Evolutionary conservation across 2,888 invertebrate genomes (phyloP).

Genomic region (Ormyrus rosae): DNA sequence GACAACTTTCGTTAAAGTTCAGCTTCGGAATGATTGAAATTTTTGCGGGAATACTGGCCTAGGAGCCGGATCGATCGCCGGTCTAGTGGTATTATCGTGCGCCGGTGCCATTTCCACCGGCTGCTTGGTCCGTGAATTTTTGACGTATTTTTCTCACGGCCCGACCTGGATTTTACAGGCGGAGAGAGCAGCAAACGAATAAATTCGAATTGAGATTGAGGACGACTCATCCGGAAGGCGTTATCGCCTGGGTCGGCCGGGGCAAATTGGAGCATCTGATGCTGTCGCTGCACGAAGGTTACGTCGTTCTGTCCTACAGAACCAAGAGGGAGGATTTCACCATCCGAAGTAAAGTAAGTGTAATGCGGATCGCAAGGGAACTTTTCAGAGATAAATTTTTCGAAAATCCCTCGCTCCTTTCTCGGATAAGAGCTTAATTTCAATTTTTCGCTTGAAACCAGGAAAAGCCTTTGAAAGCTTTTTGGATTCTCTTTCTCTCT

Average conservation of each 20-base stretch:
- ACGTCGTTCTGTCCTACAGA: slow-evolving; percentile 71
- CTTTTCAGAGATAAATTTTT: not conserved
- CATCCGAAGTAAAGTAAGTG: slow-evolving; percentile 69
- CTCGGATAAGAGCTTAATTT: not conserved
- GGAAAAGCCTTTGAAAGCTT: no score
- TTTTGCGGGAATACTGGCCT: no score
- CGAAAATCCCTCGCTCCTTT: not conserved
- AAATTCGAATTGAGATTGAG: slow-evolving; percentile 73
- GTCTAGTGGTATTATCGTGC: not conserved
- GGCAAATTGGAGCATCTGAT: slow-evolving; percentile 71
- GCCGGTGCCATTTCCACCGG: not conserved
- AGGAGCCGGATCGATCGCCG: no score
- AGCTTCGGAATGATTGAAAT: no score
- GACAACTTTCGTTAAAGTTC: not conserved
- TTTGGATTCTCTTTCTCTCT: no score
- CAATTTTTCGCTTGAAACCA: no score
- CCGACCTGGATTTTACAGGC: slow-evolving; percentile 63
- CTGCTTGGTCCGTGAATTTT: slow-evolving; percentile 20
- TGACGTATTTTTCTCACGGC: slow-evolving; percentile 42
- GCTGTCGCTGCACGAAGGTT: slow-evolving; percentile 70
- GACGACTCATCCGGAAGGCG: slow-evolving; percentile 71
- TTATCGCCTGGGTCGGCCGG: slow-evolving; percentile 74
- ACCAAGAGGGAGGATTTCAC: slow-evolving; percentile 70
- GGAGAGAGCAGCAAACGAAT: slow-evolving; percentile 73
- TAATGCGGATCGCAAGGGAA: not conserved